Base-by-base conservation (phyloP, 2,797 vertebrate genomes). In the Schizopygopsis pylzovi region DNA sequence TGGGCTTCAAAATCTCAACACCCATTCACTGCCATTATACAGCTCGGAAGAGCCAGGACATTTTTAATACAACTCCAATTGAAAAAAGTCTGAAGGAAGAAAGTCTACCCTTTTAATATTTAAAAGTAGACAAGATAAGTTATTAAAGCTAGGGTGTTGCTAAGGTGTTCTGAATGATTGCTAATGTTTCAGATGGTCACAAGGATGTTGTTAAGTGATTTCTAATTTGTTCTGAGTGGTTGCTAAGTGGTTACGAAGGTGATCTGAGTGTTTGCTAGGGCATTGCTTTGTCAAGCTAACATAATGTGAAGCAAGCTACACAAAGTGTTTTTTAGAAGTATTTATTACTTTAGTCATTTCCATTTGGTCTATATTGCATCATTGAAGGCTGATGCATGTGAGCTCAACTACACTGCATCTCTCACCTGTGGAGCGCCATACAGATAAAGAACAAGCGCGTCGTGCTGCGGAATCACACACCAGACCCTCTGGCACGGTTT, bases 401-500 rank as follows among this genome's bases (percentile, higher is more conserved):
- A 18, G 61, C 61, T 65, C 1, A 1, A 65, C 28, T 33, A 33
- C 7, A 77, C 25, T 4, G 25, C 1, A 39, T 67, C 1, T 47
- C 78, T 4, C 92, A 99, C 98, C 97, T 98, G 97, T n/a, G 95
- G 96, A 59, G 93, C 93, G 0, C 95, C 89, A 0, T 96, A 97
- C 93, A 99, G 94, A 77, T 95, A 95, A 41, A 99, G 94, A 67
- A 96, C 95, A 0, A 94, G 93, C 1, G 96, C 95, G 67, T 97
- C 96, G 6, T 96, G 94, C 85, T 94, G 95, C 43, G 95, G 94
- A 83, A 99, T 94, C 54, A 97, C 94, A 59, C 96, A 96, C 97
- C 97, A 98, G 3, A 96, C 93, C 86, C 94, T 96, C 88, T 97
- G 96, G 95, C 95, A 96, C 1, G 95, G 95, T 87, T 96, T 96